Evolutionary conservation across 2,888 invertebrate genomes (phyloP).

Genomic region (Pheosia tremula): DNA sequence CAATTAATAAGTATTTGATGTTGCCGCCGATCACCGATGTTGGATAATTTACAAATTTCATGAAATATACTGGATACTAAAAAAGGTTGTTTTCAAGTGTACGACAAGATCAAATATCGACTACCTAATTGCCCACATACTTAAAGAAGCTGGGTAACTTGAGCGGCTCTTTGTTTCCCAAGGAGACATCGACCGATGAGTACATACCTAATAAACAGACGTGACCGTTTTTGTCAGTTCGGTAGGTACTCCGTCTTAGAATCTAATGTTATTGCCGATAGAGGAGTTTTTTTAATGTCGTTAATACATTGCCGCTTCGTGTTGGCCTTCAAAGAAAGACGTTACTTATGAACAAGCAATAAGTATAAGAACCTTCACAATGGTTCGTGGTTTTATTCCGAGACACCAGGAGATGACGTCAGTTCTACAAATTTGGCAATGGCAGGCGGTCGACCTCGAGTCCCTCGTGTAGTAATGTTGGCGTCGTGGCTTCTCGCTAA

Average conservation of each 20-base stretch:
- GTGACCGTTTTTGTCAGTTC: conserved; percentile 56
- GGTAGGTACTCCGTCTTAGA: conserved; percentile 34
- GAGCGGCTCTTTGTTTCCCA: conserved; percentile 53
- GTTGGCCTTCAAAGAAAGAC: no score
- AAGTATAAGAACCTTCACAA: conserved; percentile 12
- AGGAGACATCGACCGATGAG: conserved; percentile 55
- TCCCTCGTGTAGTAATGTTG: conserved; percentile 30
- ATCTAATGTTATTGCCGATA: conserved; percentile 42
- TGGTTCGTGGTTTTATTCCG: conserved; percentile 16
- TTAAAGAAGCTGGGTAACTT: conserved; percentile 42
- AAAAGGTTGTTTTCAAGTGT: background rate
- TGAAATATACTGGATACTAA: background rate
- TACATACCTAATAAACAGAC: conserved; percentile 43
- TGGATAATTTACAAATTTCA: background rate
- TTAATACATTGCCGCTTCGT: conserved; percentile 25
- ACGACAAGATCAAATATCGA: conserved; percentile 17
- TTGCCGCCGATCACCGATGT: background rate
- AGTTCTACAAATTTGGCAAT: conserved; percentile 73
- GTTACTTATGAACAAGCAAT: conserved; percentile 12
- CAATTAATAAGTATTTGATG: background rate
- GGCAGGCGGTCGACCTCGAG: conserved; percentile 73
- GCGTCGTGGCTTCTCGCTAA: conserved; percentile 29
- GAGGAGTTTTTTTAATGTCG: conserved; percentile 5
- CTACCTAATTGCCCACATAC: conserved; percentile 40
- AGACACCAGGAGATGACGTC: conserved; percentile 54